A percentile compares a stretch with the other conserved stretches of the same genome.
These are phyloP conservation scores for Spea multiplicata DNA, from an alignment of 2,113 vertebrate genomes.

Conservation along the genomic window DNA sequence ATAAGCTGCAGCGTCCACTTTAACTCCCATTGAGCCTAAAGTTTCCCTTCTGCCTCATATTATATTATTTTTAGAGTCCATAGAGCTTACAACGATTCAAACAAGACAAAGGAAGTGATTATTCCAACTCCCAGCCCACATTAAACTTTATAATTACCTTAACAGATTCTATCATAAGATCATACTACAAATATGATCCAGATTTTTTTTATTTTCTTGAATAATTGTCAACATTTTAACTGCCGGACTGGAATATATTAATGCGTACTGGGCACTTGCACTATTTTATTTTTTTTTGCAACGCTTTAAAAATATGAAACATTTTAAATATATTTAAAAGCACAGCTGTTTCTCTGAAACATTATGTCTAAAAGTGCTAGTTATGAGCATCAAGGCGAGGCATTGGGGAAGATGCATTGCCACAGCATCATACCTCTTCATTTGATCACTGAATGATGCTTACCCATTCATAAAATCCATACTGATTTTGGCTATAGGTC, in stretches of 20 bases:
- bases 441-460: conserved; percentile 32
- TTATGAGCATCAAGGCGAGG: not conserved
- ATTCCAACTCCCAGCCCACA: conserved; percentile 15
- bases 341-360: not conserved
- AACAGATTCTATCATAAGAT: conserved; percentile 14
- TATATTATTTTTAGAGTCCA: conserved; percentile 8
- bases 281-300: not conserved
- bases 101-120: conserved; percentile 15
- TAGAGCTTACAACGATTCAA: not conserved
- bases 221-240: not conserved
- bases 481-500: conserved; percentile 30
- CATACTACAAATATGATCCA: not conserved
- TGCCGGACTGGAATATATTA: not conserved
- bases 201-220: not conserved
- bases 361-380: conserved; percentile 1
- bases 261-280: not conserved
- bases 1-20: not conserved
- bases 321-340: not conserved
- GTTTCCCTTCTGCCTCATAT: conserved; percentile 16
- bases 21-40: not conserved
- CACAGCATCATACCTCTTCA: not conserved
- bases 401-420: not conserved
- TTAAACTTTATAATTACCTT: conserved; percentile 12
- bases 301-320: not conserved
- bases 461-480: conserved; percentile 38